Evolutionary conservation across 1,140 invertebrate species (phyloP).

Genomic region (Camponotus floridanus): DNA sequence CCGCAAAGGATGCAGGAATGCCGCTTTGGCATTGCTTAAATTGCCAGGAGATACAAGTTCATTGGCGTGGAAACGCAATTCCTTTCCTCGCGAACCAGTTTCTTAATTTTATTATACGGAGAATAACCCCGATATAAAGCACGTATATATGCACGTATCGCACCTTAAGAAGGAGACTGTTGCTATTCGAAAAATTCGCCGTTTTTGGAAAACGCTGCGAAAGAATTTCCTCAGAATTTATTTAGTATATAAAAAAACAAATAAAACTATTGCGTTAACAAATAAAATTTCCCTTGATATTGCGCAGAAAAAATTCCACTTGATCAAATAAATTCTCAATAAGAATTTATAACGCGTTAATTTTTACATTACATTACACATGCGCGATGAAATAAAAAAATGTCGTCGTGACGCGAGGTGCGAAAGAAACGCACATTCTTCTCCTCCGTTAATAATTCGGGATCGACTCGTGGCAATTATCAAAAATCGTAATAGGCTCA

Average conservation of each 20-base stretch:
- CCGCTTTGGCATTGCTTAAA: slow-evolving; percentile 40
- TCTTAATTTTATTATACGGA: slow-evolving; percentile 8
- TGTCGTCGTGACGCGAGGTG: not conserved
- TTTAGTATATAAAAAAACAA: not conserved
- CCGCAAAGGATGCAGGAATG: slow-evolving; percentile 72
- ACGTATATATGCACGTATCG: not conserved
- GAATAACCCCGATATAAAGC: not conserved
- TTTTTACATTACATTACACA: not conserved
- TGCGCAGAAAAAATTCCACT: not conserved
- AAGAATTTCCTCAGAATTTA: not conserved
- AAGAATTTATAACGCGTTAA: not conserved
- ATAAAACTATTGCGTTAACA: not conserved
- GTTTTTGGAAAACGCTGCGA: not conserved
- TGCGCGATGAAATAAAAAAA: slow-evolving; percentile 27
- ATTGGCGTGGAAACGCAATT: slow-evolving; percentile 56
- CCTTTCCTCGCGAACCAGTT: not conserved
- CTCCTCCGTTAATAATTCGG: not conserved
- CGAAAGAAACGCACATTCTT: not conserved
- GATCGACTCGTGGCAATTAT: not conserved
- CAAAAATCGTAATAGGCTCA: slow-evolving; percentile 7
- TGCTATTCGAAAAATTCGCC: not conserved
- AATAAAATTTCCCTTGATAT: not conserved
- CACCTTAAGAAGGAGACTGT: not conserved
- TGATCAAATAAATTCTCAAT: not conserved
- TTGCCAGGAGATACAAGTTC: slow-evolving; percentile 61